These are phyloP conservation scores for Montifringilla adamsi DNA, from an alignment of 2,113 vertebrate genomes.

Conservation along the genomic window DNA sequence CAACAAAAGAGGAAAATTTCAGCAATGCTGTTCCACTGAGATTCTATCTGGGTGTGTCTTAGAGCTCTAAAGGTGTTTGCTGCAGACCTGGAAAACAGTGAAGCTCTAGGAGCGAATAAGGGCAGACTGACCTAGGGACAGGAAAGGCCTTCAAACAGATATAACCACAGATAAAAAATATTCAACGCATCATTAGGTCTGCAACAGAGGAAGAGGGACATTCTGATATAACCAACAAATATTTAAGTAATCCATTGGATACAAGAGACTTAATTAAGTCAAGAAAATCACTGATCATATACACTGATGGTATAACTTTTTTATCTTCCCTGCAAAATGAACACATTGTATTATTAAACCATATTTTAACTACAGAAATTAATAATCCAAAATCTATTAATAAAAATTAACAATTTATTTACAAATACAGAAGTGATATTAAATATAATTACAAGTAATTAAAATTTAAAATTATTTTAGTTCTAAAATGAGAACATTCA, in stretches of 20 bases:
- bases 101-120: neutral
- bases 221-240: neutral
- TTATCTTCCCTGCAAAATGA: neutral
- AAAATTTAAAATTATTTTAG: neutral
- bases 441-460: neutral
- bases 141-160: neutral
- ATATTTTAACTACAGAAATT: neutral
- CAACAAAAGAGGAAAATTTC: neutral
- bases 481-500: neutral
- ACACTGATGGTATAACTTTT: neutral
- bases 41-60: neutral
- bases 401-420: neutral
- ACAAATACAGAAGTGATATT: neutral
- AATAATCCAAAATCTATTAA: neutral
- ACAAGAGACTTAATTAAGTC: neutral
- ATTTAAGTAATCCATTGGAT: neutral
- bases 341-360: neutral
- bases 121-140: neutral
- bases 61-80: neutral
- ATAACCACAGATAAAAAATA: neutral
- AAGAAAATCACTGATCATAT: neutral
- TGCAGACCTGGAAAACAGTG: neutral
- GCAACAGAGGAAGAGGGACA: neutral
- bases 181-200: neutral
- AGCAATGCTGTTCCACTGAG: neutral